phyloP scores from a whole-genome alignment of 2,113 vertebrate genomes.

The Henicopernis longicauda region DNA sequence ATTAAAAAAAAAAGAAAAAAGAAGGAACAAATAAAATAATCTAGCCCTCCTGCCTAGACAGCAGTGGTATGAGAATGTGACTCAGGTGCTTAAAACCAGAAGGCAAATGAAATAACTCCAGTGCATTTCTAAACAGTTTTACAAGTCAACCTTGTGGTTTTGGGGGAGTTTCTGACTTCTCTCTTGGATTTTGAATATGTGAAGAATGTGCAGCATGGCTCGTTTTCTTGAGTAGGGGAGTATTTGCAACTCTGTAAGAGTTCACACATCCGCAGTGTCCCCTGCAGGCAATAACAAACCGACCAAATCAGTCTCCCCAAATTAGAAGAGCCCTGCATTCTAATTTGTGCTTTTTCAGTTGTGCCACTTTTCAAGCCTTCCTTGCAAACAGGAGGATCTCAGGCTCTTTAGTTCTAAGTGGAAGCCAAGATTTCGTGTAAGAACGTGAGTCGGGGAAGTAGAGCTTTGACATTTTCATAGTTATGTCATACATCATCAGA shows the following conservation, averaged over 20 bases:
- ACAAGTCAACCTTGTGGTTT: neutral
- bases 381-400: neutral
- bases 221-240: neutral
- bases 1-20: neutral
- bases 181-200: neutral
- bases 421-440: conserved; percentile 10
- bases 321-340: neutral
- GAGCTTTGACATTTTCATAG: conserved; percentile 12
- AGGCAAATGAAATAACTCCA: neutral
- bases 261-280: neutral
- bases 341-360: neutral
- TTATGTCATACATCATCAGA: neutral
- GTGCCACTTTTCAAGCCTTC: neutral
- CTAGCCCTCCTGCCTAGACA: neutral
- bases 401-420: neutral
- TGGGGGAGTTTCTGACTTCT: neutral
- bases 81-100: neutral
- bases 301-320: neutral
- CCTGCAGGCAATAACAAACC: neutral
- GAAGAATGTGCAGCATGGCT: neutral
- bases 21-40: neutral
- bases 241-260: neutral
- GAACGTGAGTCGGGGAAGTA: neutral
- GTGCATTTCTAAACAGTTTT: neutral
- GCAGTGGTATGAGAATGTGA: neutral